phyloP scores from a whole-genome alignment of 1,140 invertebrate genomes.

The Potamilus streckersoni region DNA sequence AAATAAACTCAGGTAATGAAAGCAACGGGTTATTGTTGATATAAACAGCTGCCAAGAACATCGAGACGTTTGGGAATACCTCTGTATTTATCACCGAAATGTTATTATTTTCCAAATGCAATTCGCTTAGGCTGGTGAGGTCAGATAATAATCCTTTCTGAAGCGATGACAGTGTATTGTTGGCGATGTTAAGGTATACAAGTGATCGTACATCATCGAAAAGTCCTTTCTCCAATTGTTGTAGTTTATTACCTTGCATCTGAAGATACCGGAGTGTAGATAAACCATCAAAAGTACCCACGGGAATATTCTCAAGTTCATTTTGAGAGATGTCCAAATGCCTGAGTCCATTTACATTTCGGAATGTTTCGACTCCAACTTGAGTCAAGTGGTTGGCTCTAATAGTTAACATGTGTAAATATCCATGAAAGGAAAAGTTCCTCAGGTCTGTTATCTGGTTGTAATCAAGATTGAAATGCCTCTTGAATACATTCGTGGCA shows the following conservation, averaged over 20 bases:
- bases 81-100: constrained; percentile 17
- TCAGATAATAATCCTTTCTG: constrained; percentile 28
- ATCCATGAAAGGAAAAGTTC: constrained; percentile 34
- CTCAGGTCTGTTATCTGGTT: constrained; percentile 37
- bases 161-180: constrained; percentile 32
- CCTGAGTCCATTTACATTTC: constrained; percentile 33
- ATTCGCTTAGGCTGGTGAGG: constrained; percentile 24
- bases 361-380: constrained; percentile 33
- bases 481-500: constrained; percentile 27
- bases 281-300: constrained; percentile 15
- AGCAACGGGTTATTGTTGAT: constrained; percentile 40
- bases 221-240: too few species aligned
- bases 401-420: constrained; percentile 40
- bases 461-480: constrained; percentile 34
- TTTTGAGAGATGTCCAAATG: constrained; percentile 38
- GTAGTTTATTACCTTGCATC: too few species aligned
- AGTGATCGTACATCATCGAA: constrained; percentile 1
- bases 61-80: constrained; percentile 24
- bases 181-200: constrained; percentile 14
- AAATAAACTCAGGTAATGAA: constrained; percentile 36
- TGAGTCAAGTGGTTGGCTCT: constrained; percentile 25
- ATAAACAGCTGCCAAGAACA: constrained; percentile 25
- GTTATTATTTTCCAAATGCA: constrained; percentile 38
- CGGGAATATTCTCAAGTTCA: constrained; percentile 20
- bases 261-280: too few species aligned